phyloP scores from a whole-genome alignment of 2,113 vertebrate genomes.

The Oostethus manadensis region DNA sequence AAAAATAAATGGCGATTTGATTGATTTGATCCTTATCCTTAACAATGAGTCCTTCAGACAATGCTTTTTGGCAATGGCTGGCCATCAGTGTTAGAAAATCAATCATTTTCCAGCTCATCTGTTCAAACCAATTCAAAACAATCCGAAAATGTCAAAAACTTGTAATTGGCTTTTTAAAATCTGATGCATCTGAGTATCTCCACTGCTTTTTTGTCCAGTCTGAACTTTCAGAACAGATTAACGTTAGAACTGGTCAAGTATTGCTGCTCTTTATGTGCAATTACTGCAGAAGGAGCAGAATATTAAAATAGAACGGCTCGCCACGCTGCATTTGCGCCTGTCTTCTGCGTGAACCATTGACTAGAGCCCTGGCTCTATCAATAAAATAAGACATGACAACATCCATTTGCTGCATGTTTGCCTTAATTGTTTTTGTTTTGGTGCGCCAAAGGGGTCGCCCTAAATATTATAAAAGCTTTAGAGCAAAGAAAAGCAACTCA shows the following conservation, averaged over 20 bases:
- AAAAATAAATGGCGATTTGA: no score
- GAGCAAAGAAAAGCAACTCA: background rate
- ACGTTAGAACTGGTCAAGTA: background rate
- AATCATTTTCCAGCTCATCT: no score
- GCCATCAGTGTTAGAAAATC: no score
- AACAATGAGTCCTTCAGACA: no score
- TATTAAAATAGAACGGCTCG: background rate
- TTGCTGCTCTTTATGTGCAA: background rate
- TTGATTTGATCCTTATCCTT: no score
- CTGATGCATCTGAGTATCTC: no score
- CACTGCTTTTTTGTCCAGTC: no score
- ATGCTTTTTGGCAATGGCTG: no score
- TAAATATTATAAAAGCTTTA: background rate
- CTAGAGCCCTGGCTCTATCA: no score
- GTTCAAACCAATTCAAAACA: no score
- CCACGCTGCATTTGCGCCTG: background rate
- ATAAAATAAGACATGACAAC: background rate
- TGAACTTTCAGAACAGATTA: background rate
- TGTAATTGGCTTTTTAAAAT: no score
- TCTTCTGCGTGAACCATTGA: background rate
- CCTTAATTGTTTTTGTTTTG: background rate
- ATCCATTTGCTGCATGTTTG: background rate
- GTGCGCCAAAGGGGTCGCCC: background rate
- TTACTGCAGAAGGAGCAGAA: background rate
- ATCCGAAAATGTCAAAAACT: no score